A percentile compares a stretch with the other conserved stretches of the same genome.
Evolutionary conservation across 2,113 vertebrate species (phyloP).

Genomic region (Eubucco bourcierii): DNA sequence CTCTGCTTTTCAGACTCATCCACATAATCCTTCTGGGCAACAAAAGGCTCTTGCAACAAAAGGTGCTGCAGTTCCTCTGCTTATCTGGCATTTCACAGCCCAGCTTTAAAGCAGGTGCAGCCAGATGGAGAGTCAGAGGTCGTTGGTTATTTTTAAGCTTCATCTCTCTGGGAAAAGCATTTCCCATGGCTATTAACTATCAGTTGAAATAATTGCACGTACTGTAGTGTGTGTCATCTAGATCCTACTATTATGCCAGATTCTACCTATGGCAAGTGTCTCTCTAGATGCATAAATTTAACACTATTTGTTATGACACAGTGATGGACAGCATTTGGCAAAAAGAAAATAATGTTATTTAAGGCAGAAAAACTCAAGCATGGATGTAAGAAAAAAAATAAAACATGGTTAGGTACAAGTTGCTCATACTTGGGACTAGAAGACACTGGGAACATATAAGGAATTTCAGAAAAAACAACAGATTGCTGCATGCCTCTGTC

Average conservation of each 20-base stretch:
- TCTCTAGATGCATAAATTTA: neutral
- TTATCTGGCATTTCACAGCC: conserved; percentile 9
- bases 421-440: neutral
- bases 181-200: conserved; percentile 52
- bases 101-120: conserved; percentile 23
- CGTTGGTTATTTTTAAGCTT: conserved; percentile 62
- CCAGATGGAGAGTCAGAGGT: conserved; percentile 61
- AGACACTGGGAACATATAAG: neutral
- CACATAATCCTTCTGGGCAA: neutral
- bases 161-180: conserved; percentile 34
- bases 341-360: neutral
- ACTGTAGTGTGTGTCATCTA: neutral
- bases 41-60: conserved; percentile 1
- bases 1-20: neutral
- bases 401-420: neutral
- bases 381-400: neutral
- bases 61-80: neutral
- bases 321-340: neutral
- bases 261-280: neutral
- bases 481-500: neutral
- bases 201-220: conserved; percentile 45
- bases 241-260: neutral
- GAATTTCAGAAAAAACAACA: neutral
- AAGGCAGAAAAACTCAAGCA: neutral
- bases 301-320: neutral